A percentile compares a stretch with the other conserved stretches of the same genome.
These are phyloP conservation scores for Villa cingulata DNA, from an alignment of 2,888 invertebrate genomes.

Conservation along the genomic window DNA sequence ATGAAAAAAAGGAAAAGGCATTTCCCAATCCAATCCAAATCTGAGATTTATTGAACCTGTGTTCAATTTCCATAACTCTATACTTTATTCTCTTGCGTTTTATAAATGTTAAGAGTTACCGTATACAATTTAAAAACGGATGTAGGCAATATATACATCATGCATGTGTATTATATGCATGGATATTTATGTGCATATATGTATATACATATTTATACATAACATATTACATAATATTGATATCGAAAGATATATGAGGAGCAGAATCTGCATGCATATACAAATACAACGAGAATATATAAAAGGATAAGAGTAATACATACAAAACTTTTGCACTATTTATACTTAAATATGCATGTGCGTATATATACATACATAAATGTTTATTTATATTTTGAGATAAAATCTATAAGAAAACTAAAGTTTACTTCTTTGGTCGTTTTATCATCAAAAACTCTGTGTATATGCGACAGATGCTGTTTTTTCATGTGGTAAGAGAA, in stretches of 20 bases:
- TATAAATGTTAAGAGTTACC: background rate
- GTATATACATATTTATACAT: background rate
- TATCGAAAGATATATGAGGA: too few species aligned
- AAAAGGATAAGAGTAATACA: too few species aligned
- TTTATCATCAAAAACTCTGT: too few species aligned
- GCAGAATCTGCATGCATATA: too few species aligned
- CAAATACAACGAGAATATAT: too few species aligned
- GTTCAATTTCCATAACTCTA: background rate
- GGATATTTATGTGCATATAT: background rate
- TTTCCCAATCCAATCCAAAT: background rate
- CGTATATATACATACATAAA: background rate
- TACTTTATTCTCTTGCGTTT: background rate
- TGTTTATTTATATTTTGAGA: too few species aligned
- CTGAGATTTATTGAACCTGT: conserved; percentile 9
- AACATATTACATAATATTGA: too few species aligned
- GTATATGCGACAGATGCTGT: too few species aligned
- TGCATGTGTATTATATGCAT: background rate
- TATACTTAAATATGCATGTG: background rate
- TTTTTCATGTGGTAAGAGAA: too few species aligned
- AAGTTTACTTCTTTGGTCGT: too few species aligned
- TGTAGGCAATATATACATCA: background rate
- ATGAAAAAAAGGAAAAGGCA: conserved; percentile 5
- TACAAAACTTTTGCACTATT: too few species aligned
- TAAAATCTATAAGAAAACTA: too few species aligned
- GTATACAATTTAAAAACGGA: background rate